phyloP scores from a whole-genome alignment of 2,113 vertebrate genomes.

The Elephantulus edwardii region DNA sequence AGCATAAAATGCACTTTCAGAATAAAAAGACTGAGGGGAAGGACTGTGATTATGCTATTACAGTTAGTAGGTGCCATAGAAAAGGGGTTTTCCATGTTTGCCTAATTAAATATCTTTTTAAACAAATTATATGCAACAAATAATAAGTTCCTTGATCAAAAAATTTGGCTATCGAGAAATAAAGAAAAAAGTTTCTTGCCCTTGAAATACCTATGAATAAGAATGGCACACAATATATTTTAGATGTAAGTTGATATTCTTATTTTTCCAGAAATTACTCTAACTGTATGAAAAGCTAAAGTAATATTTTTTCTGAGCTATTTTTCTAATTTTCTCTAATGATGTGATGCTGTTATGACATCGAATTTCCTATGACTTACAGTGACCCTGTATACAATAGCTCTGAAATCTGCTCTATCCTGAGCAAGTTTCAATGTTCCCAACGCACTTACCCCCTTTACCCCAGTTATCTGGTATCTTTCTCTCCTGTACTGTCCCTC shows the following conservation, averaged over 20 bases:
- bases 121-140: too few relatives aligned
- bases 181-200: neutral
- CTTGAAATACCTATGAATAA: neutral
- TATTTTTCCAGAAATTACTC: neutral
- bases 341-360: too few relatives aligned
- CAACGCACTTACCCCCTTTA: too few relatives aligned
- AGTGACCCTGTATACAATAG: too few relatives aligned
- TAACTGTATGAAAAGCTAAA: neutral
- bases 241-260: neutral
- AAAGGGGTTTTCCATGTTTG: neutral
- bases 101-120: neutral
- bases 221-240: neutral
- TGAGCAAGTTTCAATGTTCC: too few relatives aligned
- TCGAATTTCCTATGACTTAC: too few relatives aligned
- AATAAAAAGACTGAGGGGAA: neutral
- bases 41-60: neutral
- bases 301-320: conserved; percentile 6
- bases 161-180: neutral
- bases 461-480: too few relatives aligned
- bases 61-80: neutral
- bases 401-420: too few relatives aligned
- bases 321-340: neutral
- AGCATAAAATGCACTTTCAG: neutral
- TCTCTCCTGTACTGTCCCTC: too few relatives aligned
- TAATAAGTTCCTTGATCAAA: neutral